Evolutionary conservation across 2,797 vertebrate genomes (phyloP).

Genomic region (Centropyge bicolor): DNA sequence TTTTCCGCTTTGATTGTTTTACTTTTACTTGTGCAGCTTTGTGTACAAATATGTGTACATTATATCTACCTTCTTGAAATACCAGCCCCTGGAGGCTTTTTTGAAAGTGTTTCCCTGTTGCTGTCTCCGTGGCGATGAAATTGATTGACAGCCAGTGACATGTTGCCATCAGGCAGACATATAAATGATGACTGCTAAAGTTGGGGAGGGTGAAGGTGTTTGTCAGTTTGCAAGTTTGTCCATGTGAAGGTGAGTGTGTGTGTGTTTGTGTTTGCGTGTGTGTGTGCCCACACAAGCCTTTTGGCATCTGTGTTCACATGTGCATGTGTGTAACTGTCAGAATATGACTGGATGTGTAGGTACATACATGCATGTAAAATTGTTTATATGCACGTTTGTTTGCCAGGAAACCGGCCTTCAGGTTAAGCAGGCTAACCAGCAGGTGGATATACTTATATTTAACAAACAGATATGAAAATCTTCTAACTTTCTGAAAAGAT

Average conservation of each 20-base stretch:
- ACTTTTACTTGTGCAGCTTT: neutral
- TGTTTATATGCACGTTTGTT: too few relatives aligned
- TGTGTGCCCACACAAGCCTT: neutral
- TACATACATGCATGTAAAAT: neutral
- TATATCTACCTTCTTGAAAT: neutral
- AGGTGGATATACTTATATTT: too few relatives aligned
- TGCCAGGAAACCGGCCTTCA: neutral
- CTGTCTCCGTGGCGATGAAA: conserved; percentile 8
- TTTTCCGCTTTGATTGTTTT: neutral
- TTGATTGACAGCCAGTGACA: conserved; percentile 55
- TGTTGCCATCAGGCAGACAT: conserved; percentile 21
- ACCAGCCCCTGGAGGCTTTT: conserved; percentile 11
- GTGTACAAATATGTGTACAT: neutral
- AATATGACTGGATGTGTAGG: neutral
- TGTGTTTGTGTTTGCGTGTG: too few relatives aligned
- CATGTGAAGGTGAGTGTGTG: neutral
- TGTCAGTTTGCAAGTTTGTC: conserved; percentile 16
- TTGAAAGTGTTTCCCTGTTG: conserved; percentile 13
- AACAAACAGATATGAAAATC: too few relatives aligned
- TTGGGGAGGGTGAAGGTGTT: conserved; percentile 32
- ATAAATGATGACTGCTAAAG: conserved; percentile 28
- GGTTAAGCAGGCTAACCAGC: too few relatives aligned
- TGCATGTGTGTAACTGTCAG: neutral
- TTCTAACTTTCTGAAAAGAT: too few relatives aligned
- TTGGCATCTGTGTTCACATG: neutral